Percentiles rank a stretch among this genome's conserved stretches.
These are phyloP conservation scores for Diaphora mendica DNA, from an alignment of 2,888 invertebrate species.

Conservation along the genomic window DNA sequence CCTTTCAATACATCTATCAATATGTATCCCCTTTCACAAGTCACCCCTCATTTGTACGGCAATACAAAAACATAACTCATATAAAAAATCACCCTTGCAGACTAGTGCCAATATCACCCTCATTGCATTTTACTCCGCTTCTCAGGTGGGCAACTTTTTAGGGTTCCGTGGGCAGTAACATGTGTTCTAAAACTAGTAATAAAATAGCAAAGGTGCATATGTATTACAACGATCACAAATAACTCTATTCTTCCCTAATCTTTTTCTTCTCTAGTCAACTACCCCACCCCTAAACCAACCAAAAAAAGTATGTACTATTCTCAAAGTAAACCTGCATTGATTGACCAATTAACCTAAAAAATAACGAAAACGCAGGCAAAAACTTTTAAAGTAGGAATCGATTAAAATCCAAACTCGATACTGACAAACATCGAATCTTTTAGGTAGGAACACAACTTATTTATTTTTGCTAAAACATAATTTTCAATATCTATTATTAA, in stretches of 20 bases:
- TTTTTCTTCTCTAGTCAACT: too few relatives aligned
- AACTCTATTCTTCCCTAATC: too few relatives aligned
- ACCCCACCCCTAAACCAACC: too few relatives aligned
- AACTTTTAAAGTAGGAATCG: too few relatives aligned
- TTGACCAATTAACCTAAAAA: background rate
- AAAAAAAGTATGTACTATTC: too few relatives aligned
- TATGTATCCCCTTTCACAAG: background rate
- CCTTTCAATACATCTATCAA: background rate
- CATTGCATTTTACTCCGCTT: background rate
- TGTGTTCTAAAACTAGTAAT: too few relatives aligned
- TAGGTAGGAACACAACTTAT: background rate
- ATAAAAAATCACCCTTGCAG: conserved; percentile 2
- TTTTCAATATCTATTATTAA: too few relatives aligned
- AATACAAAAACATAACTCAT: background rate
- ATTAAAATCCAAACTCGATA: background rate
- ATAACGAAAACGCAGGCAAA: too few relatives aligned
- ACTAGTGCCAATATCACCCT: conserved; percentile 4
- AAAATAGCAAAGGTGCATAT: too few relatives aligned
- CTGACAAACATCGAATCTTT: background rate
- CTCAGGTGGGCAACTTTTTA: conserved; percentile 5
- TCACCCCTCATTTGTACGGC: conserved; percentile 5
- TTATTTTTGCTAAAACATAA: too few relatives aligned
- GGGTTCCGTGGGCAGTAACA: background rate
- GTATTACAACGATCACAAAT: too few relatives aligned
- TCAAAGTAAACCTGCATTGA: background rate